Evolutionary conservation across 2,797 vertebrate species (phyloP), one percentile per base, ranked within the genome.

Genomic region (Myotis vivesi): DNA sequence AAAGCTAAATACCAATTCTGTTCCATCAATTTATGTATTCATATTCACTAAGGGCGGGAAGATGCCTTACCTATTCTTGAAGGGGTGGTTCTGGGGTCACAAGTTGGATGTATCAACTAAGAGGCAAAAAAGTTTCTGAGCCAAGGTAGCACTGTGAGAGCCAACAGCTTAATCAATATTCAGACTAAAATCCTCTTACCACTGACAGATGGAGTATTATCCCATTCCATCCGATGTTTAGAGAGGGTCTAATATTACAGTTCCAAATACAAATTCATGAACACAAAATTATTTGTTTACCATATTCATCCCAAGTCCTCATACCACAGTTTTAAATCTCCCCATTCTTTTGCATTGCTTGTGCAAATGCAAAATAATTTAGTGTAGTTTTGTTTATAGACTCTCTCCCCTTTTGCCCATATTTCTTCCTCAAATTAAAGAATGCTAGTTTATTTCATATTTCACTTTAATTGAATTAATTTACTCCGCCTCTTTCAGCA

Each of bases 251-350:
- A 73, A 44, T 85, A 93, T 77, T 62, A 80, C 22, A 76, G 15
- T 25, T 89, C 36, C 19, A 77, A 84, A 90, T 80, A 76, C 5
- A 95, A 84, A 83, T 81, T 90, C 8, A 57, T 82, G 8, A 82
- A 5, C 33, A 75, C 49, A 86, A 77, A 82, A 49, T 15, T 73
- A 69, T 95, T 76, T 62, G 46, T 92, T 77, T 71, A 80, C 92
- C 69, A 69, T 84, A 5, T 59, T 82, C 79, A 91, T 12, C 41
- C 30, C 41, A 66, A 82, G 66, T 83, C 17, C 11, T 53, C 82
- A 16, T 33, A 23, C 55, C 33, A 28, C 1, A 59, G 30, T 64
- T 84, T 87, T 84, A 89, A 71, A 49, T 87, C 8, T 36, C 6
- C 64, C 73, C 8, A 28, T 30, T 46, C 15, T 38, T 41, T 46